Conservation (phyloP, 2,113 vertebrate species). For the Ornithorhynchus anatinus region DNA sequence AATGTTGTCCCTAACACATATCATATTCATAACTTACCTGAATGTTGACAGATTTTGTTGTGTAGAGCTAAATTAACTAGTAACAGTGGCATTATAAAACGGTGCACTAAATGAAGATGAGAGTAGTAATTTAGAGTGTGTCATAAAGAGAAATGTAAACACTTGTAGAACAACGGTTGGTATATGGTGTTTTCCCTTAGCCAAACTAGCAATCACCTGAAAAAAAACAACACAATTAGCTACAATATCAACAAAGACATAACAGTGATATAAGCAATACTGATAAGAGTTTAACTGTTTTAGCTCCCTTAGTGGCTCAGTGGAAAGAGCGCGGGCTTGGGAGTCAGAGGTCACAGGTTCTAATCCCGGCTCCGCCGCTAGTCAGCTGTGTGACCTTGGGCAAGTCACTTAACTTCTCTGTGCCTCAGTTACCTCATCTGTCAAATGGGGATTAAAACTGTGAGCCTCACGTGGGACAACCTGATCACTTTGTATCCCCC, state of each 20-base stretch:
- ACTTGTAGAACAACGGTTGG: constrained; percentile 35
- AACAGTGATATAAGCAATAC: constrained; percentile 34
- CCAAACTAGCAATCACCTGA: constrained; percentile 41
- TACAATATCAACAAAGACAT: constrained; percentile 34
- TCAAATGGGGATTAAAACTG: too few relatives aligned
- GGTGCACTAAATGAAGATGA: constrained; percentile 65
- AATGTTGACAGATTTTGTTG: constrained; percentile 62
- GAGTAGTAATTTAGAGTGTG: constrained; percentile 59
- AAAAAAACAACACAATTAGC: constrained; percentile 58
- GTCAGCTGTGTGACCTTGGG: too few relatives aligned
- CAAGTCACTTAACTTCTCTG: too few relatives aligned
- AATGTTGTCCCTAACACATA: constrained; percentile 62
- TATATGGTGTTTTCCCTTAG: constrained; percentile 38
- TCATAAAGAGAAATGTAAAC: constrained; percentile 67
- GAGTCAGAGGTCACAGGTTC: too few relatives aligned
- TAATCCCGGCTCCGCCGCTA: too few relatives aligned
- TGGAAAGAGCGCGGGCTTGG: too few relatives aligned
- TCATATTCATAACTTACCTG: constrained; percentile 64
- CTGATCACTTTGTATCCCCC: too few relatives aligned
- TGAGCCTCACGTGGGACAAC: too few relatives aligned
- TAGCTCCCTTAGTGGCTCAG: constrained; percentile 25
- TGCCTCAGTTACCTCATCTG: too few relatives aligned
- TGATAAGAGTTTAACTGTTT: constrained; percentile 6
- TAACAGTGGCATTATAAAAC: constrained; percentile 67
- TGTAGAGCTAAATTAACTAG: constrained; percentile 66